phyloP scores from a whole-genome alignment of 2,797 vertebrate genomes.

The Falco berigora region DNA sequence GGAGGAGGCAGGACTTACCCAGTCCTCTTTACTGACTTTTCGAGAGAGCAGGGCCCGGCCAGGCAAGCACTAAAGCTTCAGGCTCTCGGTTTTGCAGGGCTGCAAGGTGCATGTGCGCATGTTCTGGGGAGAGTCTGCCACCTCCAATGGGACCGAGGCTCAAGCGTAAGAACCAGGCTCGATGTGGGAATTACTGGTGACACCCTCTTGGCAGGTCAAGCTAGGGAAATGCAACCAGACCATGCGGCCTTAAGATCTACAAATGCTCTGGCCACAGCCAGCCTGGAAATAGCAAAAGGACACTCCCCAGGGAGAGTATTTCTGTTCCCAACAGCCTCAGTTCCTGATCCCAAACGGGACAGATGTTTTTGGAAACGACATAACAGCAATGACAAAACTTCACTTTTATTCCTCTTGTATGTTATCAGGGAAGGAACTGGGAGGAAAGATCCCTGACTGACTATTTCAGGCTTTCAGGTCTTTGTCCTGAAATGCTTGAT shows the following conservation, averaged over 20 bases:
- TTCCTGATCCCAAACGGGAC: neutral
- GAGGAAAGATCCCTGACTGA: neutral
- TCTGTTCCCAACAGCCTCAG: neutral
- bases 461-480: slow-evolving; percentile 42
- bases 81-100: neutral
- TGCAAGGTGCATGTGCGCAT: accelerated
- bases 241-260: neutral
- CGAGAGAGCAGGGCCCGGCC: neutral
- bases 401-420: neutral
- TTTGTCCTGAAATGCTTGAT: slow-evolving; percentile 42
- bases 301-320: neutral
- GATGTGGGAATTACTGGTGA: neutral
- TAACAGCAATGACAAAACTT: neutral
- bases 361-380: neutral
- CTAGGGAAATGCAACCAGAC: neutral
- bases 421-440: neutral
- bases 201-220: neutral
- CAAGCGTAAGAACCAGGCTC: neutral
- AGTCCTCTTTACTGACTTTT: neutral
- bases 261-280: neutral
- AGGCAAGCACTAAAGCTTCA: neutral
- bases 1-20: neutral
- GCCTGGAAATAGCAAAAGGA: neutral
- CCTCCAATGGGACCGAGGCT: accelerated
- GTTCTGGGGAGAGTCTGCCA: neutral